Conservation (phyloP, 2,888 invertebrate species). For the Phengaris arion region DNA sequence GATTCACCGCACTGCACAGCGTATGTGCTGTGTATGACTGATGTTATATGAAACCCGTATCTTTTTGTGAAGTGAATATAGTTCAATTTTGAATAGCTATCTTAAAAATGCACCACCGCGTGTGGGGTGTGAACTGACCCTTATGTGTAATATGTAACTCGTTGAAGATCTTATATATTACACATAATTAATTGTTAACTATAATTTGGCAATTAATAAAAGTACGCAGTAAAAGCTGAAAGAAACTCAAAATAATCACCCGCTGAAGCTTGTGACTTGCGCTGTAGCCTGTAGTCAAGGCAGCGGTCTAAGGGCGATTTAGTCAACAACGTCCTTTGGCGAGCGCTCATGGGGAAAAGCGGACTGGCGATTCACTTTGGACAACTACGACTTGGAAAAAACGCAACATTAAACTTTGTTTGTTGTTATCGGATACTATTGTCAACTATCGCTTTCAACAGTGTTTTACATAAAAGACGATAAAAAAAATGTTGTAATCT, state of each 20-base stretch:
- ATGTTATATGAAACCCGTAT: too few relatives aligned
- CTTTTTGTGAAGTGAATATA: too few relatives aligned
- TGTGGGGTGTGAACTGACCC: too few relatives aligned
- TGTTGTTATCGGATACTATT: conserved; percentile 38
- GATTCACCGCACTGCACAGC: too few relatives aligned
- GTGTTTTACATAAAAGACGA: conserved; percentile 29
- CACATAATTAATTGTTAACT: too few relatives aligned
- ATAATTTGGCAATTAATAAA: background rate
- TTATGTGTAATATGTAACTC: too few relatives aligned
- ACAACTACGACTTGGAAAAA: conserved; percentile 37
- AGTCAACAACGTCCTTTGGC: conserved; percentile 46
- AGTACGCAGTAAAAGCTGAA: background rate
- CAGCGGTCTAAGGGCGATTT: conserved; percentile 37
- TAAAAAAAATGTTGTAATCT: background rate
- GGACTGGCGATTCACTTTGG: conserved; percentile 43
- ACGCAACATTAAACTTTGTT: conserved; percentile 50
- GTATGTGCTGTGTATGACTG: too few relatives aligned
- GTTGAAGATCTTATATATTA: too few relatives aligned
- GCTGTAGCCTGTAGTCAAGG: conserved; percentile 34
- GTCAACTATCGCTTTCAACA: conserved; percentile 27
- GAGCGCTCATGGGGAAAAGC: conserved; percentile 48
- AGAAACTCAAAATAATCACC: conserved; percentile 31
- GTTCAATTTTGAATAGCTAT: too few relatives aligned
- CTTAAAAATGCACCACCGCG: too few relatives aligned
- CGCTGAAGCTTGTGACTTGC: conserved; percentile 46